A percentile compares a stretch with the other conserved stretches of the same genome.
These are phyloP conservation scores for Pygoscelis adeliae DNA, from an alignment of 2,113 vertebrate genomes.

Conservation along the genomic window DNA sequence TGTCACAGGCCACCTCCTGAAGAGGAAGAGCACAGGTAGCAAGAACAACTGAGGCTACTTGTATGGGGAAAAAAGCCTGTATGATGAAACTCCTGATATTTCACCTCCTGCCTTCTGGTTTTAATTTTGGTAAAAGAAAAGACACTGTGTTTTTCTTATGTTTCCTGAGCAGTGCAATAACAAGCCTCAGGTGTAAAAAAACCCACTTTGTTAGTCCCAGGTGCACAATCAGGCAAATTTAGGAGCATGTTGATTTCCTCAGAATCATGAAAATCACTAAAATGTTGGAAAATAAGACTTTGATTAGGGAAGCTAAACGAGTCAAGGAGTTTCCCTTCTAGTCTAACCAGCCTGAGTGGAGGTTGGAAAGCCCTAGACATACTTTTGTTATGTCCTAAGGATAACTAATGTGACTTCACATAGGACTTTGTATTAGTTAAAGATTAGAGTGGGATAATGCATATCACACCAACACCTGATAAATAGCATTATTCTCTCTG, in stretches of 20 bases:
- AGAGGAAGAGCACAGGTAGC: neutral
- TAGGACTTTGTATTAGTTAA: neutral
- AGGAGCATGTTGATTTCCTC: neutral
- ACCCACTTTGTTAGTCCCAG: neutral
- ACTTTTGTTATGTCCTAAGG: neutral
- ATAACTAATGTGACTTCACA: neutral
- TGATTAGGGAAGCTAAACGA: neutral
- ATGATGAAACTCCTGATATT: neutral
- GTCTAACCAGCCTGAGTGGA: neutral
- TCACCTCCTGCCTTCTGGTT: neutral
- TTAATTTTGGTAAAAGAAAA: neutral
- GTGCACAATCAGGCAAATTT: neutral
- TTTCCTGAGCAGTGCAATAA: neutral
- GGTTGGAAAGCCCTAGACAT: neutral
- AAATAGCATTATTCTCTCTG: neutral
- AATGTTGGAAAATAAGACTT: neutral
- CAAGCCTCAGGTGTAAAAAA: neutral
- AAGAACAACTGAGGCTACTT: neutral
- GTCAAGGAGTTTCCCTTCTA: neutral
- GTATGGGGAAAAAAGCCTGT: fast-evolving
- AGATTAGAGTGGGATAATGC: neutral
- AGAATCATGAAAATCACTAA: neutral
- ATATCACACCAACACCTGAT: neutral
- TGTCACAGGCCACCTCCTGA: neutral
- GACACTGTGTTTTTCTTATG: neutral